phyloP scores from a whole-genome alignment of 2,797 vertebrate genomes.

The Siniperca undulata region DNA sequence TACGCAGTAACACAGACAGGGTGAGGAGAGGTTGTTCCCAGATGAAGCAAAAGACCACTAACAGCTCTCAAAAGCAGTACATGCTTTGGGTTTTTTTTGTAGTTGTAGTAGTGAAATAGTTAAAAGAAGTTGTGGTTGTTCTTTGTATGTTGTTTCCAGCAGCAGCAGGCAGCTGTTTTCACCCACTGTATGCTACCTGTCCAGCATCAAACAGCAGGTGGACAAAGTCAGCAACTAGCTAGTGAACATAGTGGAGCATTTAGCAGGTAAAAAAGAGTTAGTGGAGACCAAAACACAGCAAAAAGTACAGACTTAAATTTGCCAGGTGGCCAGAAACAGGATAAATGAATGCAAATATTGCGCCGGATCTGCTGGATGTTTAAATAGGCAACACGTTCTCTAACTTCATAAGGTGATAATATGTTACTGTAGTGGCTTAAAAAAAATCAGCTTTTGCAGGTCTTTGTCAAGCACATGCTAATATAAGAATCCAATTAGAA shows the following conservation, averaged over 20 bases:
- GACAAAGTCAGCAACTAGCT: not conserved
- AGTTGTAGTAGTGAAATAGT: not conserved
- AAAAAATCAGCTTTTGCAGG: not conserved
- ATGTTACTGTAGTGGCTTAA: not conserved
- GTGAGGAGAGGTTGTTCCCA: constrained; percentile 22
- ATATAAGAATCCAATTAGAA: not conserved
- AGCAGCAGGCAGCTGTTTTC: not conserved
- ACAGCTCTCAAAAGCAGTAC: not conserved
- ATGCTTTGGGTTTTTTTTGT: not conserved
- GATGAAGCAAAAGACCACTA: constrained; percentile 24
- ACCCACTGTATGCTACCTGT: not conserved
- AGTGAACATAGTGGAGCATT: not conserved
- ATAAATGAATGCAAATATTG: not conserved
- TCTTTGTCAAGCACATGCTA: not conserved
- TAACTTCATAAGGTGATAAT: not conserved
- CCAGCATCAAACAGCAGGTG: not conserved
- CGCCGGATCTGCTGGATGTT: not conserved
- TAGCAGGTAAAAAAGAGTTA: too few species aligned
- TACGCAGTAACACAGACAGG: constrained; percentile 4
- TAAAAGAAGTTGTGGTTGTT: constrained; percentile 11
- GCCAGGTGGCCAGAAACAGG: not conserved
- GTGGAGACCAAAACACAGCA: not conserved
- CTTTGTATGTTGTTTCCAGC: not conserved
- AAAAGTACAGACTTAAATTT: not conserved
- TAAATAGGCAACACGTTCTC: not conserved